Percentiles rank a stretch among this genome's conserved stretches.
Conservation (phyloP, 2,113 vertebrate species). For the Dendropsophus ebraccatus region DNA sequence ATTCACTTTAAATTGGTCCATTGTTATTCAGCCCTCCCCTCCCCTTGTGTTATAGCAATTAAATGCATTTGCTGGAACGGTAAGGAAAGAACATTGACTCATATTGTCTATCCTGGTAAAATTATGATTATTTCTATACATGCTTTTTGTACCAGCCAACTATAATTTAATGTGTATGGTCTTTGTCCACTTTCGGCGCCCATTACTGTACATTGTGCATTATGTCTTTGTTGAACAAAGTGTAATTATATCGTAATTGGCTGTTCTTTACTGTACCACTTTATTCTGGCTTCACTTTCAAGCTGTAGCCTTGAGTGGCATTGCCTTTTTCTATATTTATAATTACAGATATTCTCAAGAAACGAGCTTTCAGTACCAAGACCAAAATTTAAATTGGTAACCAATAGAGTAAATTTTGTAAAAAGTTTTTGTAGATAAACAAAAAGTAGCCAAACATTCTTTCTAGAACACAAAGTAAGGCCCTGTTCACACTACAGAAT, state of each 20-base stretch:
- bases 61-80: conserved; percentile 8
- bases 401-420: background rate
- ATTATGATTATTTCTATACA: conserved; percentile 24
- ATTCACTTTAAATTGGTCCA: background rate
- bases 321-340: background rate
- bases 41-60: background rate
- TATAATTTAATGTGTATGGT: background rate
- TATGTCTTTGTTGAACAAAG: background rate
- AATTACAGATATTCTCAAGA: background rate
- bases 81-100: background rate
- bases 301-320: background rate
- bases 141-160: background rate
- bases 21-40: background rate
- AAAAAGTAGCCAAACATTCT: background rate
- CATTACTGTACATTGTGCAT: background rate
- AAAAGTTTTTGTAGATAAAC: background rate
- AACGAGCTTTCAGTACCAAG: background rate
- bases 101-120: background rate
- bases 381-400: background rate
- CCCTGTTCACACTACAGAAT: too few species aligned
- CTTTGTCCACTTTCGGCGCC: background rate
- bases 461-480: background rate
- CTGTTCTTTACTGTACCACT: background rate
- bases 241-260: conserved; percentile 26
- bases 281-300: background rate